Percentiles rank a stretch among this genome's conserved stretches.
These are phyloP conservation scores for Hippocampus comes DNA, from an alignment of 2,113 vertebrate genomes.

Conservation along the genomic window DNA sequence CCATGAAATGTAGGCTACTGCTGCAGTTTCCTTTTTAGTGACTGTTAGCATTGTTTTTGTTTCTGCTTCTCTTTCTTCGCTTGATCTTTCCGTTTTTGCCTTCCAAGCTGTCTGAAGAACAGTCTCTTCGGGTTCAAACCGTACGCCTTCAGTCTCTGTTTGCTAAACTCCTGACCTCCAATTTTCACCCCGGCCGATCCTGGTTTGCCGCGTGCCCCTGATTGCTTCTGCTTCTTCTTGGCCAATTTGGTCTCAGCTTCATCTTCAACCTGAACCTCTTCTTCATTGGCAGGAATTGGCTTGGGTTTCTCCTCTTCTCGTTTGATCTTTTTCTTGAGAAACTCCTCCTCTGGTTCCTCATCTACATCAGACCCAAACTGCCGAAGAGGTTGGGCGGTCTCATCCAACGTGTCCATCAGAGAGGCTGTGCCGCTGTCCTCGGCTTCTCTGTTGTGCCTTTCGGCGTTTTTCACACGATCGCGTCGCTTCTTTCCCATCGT, in stretches of 20 bases:
- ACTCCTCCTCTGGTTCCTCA: slow-evolving; percentile 31
- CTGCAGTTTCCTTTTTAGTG: neutral
- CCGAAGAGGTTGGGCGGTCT: slow-evolving; percentile 5
- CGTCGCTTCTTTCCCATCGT: slow-evolving; percentile 65
- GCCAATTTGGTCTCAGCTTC: slow-evolving; percentile 25
- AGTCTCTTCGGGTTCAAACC: slow-evolving; percentile 85
- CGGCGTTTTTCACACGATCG: slow-evolving; percentile 36
- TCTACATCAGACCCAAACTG: slow-evolving; percentile 10
- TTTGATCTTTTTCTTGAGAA: slow-evolving; percentile 64
- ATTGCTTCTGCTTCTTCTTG: slow-evolving; percentile 55
- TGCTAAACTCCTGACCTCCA: slow-evolving; percentile 77
- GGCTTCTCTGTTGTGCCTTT: slow-evolving; percentile 22
- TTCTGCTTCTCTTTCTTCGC: slow-evolving; percentile 60
- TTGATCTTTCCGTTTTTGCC: slow-evolving; percentile 59
- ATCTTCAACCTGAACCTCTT: neutral
- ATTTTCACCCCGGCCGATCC: slow-evolving; percentile 66
- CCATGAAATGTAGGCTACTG: neutral
- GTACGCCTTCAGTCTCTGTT: slow-evolving; percentile 80
- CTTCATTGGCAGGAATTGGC: neutral
- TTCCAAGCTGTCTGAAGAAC: slow-evolving; percentile 78
- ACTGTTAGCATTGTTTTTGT: slow-evolving; percentile 28
- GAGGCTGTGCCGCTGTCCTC: neutral
- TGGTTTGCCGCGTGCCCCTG: slow-evolving; percentile 47
- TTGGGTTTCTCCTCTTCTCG: slow-evolving; percentile 24
- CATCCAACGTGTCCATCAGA: slow-evolving; percentile 11